A percentile compares a stretch with the other conserved stretches of the same genome.
Conservation (phyloP, 1,140 invertebrate genomes). For the Aradophagus sp. region DNA sequence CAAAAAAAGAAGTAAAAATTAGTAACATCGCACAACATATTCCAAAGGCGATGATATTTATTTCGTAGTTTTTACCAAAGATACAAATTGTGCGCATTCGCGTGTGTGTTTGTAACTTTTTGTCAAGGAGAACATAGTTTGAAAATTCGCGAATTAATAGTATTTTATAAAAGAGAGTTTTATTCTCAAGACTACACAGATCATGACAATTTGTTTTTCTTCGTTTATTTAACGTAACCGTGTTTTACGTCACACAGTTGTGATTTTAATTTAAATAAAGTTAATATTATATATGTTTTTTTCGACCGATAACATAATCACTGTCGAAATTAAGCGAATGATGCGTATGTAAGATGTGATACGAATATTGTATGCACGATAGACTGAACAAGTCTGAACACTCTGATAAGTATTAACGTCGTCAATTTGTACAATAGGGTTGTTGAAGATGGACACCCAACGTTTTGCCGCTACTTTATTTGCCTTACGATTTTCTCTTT, state of each 20-base stretch:
- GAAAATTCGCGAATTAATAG: too few species aligned
- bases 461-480: slow-evolving; percentile 54
- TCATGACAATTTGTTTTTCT: too few species aligned
- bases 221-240: too few species aligned
- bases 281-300: slow-evolving; percentile 60
- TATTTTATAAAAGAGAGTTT: too few species aligned
- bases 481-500: slow-evolving; percentile 11
- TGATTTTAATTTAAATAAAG: slow-evolving; percentile 32
- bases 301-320: slow-evolving; percentile 58
- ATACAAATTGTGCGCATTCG: slow-evolving; percentile 66
- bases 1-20: slow-evolving; percentile 21
- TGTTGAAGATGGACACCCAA: slow-evolving; percentile 45
- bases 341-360: slow-evolving; percentile 2
- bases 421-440: slow-evolving; percentile 69
- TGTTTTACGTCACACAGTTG: slow-evolving; percentile 26
- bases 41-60: slow-evolving; percentile 63
- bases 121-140: slow-evolving; percentile 15
- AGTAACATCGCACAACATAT: slow-evolving; percentile 30
- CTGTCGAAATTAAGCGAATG: slow-evolving; percentile 55
- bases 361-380: slow-evolving; percentile 23
- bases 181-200: too few species aligned
- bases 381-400: slow-evolving; percentile 63
- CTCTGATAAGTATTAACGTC: slow-evolving; percentile 70
- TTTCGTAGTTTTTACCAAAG: slow-evolving; percentile 76
- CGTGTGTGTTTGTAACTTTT: slow-evolving; percentile 45